Base-by-base conservation (phyloP, 1,140 invertebrate species). In the Sycophila sp. region DNA sequence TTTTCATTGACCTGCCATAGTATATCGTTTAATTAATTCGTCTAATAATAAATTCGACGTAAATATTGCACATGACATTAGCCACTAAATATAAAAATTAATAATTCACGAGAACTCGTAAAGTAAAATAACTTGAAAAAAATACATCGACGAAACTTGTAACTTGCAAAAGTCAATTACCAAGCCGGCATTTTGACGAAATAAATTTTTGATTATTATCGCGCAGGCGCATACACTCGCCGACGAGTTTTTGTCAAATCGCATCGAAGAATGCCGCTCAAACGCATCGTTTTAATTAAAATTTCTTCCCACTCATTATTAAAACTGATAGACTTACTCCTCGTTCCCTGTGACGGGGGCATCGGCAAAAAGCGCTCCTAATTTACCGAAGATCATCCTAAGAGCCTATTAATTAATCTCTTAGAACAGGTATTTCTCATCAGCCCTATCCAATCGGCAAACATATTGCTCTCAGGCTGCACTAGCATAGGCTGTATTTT, bases 301-400 rank as follows among this genome's bases (percentile, higher is more conserved):
- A 68, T 59, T 68, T 47, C 22, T 59, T 60, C 40, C 13, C 59
- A 59, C 49, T 68, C 55, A 15, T 49, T 68, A 58, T 47, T 67
- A n/a, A 10, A 68, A 58, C 45, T n/a, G 55, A 56, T 51, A 47
- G 59, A n/a, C n/a, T 34, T 15, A 24, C 19, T 53, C n/a, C 4
- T 11, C 19, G 24, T 60, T 51, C n/a, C 40, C 13, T n/a, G 5
- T 42, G 32, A 49, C 59, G 32, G n/a, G n/a, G 19, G 38, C 58
- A 28, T 60, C 15, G 66, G 22, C 13, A 68, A 68, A 58, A 67
- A 67, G 38, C 4, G 24, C 26, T 58, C n/a, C 53, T 45, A 47
- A 28, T 36, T 67, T 58, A 24, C 19, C 36, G 36, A 67, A 67
- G 40, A 58, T 67, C 19, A 19, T n/a, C 42, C 51, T 19, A 2